Base-by-base conservation (phyloP, 2,888 invertebrate genomes). In the Uloborus plumipes region DNA sequence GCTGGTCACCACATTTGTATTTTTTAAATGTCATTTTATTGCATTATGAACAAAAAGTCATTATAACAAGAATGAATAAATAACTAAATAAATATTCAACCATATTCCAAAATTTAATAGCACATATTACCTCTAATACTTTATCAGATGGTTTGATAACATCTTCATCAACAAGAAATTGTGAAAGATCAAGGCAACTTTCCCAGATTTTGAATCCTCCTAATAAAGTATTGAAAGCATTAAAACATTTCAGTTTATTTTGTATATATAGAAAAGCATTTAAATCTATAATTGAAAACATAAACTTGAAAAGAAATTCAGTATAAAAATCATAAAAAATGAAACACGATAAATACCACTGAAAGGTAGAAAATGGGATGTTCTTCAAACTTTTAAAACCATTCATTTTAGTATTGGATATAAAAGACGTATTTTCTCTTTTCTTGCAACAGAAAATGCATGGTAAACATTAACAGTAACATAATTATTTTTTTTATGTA, bases 171-270 rank as follows among this genome's bases (percentile, higher is more conserved):
- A 92, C 90, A 11, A 97, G 88, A 88, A 93, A 95, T 83, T 92
- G 89, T 53, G 93, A 89, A 74, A 98, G 89, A 89, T 98, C 97
- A 87, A 92, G 91, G 7, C 96, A 95, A 88, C 97, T 96, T 90
- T 98, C 98, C 98, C 98, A 98, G 82, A 97, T 93, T 91, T 98
- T 98, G 49, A 97, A 91, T 14, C 98, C 98, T 87, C 98, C 97
- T 96, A 58, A 55, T 16, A 58, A 47, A 50, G 13, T 26, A 26
- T 20, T 26, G 15, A 62, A 20, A 62, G 6, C 15, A 18, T 15
- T 9, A 39, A 31, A 62, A 31, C 16, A 20, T 11, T 22, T 7
- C 22, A n/a, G 11, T 59, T 18, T 22, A 20, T 14, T 6, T 59
- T 14, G 14, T 22, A 59, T n/a, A n/a, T n/a, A n/a, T n/a, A 59